Base-by-base conservation (phyloP, 2,888 invertebrate genomes). In the Noctua janthina region DNA sequence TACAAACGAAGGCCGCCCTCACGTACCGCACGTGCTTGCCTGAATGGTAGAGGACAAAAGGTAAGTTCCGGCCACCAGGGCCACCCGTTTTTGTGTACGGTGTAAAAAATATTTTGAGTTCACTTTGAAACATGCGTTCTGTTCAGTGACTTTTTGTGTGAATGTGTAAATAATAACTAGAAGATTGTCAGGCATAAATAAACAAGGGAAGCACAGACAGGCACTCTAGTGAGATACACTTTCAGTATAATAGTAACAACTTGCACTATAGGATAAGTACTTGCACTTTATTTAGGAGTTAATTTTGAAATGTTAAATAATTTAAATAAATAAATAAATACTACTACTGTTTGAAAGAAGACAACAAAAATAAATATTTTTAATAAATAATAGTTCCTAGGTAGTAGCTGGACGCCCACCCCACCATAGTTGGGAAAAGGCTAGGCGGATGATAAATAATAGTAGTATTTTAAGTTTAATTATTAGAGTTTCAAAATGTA, bases 11-110 rank as follows among this genome's bases (percentile, higher is more conserved):
- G 84, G 62, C 79, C 74, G 80, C 79, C 82, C 81, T 82, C 72
- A 81, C 79, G 86, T 78, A 81, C 88, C 89, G 93, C 93, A 92
- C 93, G 93, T 92, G 92, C 93, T 90, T 87, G 64, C 20, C 66
- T 90, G 90, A 88, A 89, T 90, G 86, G 85, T 87, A 81, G 76
- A 84, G 83, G 56, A 91, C 91, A 90, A 92, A 90, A 91, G 90
- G 86, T 87, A 80, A 84, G 92, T 92, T 92, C 93, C 91, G 92
- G 88, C 86, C 88, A 84, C 82, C 76, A 81, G 82, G 82, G 87
- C 89, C 87, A 81, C 82, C 82, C 78, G 82, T 86, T 90, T 90
- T 88, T 89, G 78, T 88, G 81, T 74, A 29, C 71, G 23, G 74
- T 64, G 68, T 81, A 89, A 90, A 86, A 86, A 91, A 87, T 29